These are phyloP conservation scores for Oscheius sp. DNA, from an alignment of 2,888 invertebrate species.

Conservation along the genomic window DNA sequence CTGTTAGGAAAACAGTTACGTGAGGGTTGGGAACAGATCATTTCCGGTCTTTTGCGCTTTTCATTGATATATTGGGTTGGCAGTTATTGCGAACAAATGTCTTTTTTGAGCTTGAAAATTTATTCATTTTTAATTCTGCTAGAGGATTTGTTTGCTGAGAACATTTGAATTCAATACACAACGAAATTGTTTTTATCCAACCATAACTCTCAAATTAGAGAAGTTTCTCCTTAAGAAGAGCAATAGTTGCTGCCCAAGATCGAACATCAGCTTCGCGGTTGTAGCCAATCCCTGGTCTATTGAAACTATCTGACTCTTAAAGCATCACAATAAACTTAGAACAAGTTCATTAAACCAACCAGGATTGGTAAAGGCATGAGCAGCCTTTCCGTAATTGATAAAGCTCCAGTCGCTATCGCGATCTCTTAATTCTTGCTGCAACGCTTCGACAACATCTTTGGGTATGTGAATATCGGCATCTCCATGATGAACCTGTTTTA, in stretches of 20 bases:
- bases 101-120: too few species aligned
- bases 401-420: conserved; percentile 61
- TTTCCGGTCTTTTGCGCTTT: too few species aligned
- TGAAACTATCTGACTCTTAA: conserved; percentile 35
- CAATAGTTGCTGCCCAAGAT: conserved; percentile 48
- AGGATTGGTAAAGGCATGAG: conserved; percentile 60
- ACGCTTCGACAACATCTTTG: conserved; percentile 41
- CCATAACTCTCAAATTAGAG: background rate
- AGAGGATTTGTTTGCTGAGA: too few species aligned
- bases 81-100: too few species aligned
- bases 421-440: conserved; percentile 55
- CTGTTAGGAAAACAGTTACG: too few species aligned
- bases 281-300: conserved; percentile 49
- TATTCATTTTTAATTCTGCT: too few species aligned
- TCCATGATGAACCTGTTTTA: conserved; percentile 57
- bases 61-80: too few species aligned
- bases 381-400: conserved; percentile 54
- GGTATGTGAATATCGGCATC: conserved; percentile 57
- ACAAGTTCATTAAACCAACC: conserved; percentile 27
- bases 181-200: background rate
- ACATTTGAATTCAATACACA: too few species aligned
- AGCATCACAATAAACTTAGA: background rate
- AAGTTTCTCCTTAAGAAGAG: conserved; percentile 40
- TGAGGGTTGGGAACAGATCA: too few species aligned
- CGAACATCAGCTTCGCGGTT: conserved; percentile 46